Evolutionary conservation across 2,113 vertebrate genomes (phyloP).

Genomic region (Mugil cephalus): DNA sequence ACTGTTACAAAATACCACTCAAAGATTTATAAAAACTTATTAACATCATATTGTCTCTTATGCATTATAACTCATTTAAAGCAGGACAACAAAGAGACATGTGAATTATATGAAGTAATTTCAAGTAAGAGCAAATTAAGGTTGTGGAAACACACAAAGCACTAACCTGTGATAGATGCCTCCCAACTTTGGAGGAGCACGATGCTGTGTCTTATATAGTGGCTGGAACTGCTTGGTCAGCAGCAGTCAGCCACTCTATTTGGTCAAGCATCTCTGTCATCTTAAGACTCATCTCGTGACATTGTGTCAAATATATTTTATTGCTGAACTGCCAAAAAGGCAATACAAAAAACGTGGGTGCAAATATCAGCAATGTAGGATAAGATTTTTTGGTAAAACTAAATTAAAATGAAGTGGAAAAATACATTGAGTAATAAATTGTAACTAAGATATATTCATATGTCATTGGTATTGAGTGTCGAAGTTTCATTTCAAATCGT

Average conservation of each 20-base stretch:
- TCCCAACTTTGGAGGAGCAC: slow-evolving; percentile 56
- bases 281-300: slow-evolving; percentile 44
- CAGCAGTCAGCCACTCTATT: slow-evolving; percentile 56
- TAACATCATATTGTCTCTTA: no score
- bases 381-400: neutral
- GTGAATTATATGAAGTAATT: neutral
- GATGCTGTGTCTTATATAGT: slow-evolving; percentile 70
- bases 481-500: slow-evolving; percentile 34
- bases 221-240: slow-evolving; percentile 58
- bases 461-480: slow-evolving; percentile 51
- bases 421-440: neutral
- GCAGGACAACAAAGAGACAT: neutral
- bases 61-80: no score
- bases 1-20: neutral
- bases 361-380: neutral
- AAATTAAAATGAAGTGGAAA: neutral
- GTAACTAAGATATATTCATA: slow-evolving; percentile 41
- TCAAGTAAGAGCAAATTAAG: slow-evolving; percentile 1
- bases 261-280: slow-evolving; percentile 72
- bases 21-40: neutral
- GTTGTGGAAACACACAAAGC: slow-evolving; percentile 25
- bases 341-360: neutral
- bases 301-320: slow-evolving; percentile 27
- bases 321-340: slow-evolving; percentile 4
- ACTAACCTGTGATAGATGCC: slow-evolving; percentile 71